phyloP scores from a whole-genome alignment of 2,888 invertebrate genomes.

The Fissipunctia ypsillon region DNA sequence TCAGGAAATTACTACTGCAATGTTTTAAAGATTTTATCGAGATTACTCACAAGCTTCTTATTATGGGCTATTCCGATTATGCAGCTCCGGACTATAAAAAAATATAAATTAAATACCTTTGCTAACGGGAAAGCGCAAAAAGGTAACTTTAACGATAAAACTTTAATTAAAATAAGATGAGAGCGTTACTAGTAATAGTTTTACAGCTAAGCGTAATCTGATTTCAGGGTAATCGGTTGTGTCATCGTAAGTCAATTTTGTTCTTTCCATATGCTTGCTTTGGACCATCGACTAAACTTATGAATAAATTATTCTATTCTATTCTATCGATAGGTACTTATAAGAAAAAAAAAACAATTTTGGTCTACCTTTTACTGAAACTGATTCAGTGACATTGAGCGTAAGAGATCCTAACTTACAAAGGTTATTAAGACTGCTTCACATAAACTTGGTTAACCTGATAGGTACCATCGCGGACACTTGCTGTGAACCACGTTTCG shows the following conservation, averaged over 20 bases:
- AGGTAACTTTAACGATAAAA: constrained; percentile 29
- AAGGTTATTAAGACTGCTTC: too few relatives aligned
- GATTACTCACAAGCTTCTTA: constrained; percentile 20
- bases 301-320: too few relatives aligned
- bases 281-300: not conserved
- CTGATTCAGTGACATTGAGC: not conserved
- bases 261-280: not conserved
- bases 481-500: too few relatives aligned
- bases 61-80: constrained; percentile 27
- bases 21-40: constrained; percentile 21
- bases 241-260: not conserved
- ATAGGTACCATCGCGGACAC: too few relatives aligned
- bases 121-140: not conserved
- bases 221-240: constrained; percentile 10
- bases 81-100: constrained; percentile 26
- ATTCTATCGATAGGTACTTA: not conserved
- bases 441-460: too few relatives aligned
- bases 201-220: not conserved
- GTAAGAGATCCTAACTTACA: not conserved
- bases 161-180: constrained; percentile 32
- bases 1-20: constrained; percentile 19
- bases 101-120: constrained; percentile 13
- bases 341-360: not conserved
- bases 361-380: not conserved
- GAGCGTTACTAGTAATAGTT: constrained; percentile 23